Base-by-base conservation (phyloP, 2,797 vertebrate species). In the Knipowitschia caucasica region DNA sequence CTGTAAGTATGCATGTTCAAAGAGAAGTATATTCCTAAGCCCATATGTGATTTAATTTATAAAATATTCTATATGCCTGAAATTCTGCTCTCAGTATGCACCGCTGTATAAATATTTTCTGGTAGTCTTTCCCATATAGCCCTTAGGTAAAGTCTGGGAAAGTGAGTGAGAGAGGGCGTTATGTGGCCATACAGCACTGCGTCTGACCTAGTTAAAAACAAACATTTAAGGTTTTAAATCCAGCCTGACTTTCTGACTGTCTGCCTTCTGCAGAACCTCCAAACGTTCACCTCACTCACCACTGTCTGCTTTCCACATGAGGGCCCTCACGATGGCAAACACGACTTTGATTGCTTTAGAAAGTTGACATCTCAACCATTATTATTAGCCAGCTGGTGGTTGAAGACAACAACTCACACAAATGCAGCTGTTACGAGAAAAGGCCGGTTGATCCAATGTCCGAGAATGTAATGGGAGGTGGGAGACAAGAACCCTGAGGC, bases 151-250 rank as follows among this genome's bases (percentile, higher is more conserved):
- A 66, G n/a, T n/a, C 30, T 7, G 17, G 39, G 53, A 57, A 49
- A 25, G 45, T 14, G 21, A 49, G 10, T 62, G 38, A 42, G 31
- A 56, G 49, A 54, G 52, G 50, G 50, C 40, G 40, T 45, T 49
- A 30, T 65, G 59, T 64, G 54, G 54, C 0, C 24, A 31, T 57
- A 60, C 35, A 49, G 62, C 65, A 59, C 63, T 39, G 20, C 53
- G 54, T 62, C 53, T 83, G 80, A 81, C 73, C 81, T 71, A 81
- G 69, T 73, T 78, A 71, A 67, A 71, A 69, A 68, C 59, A 69
- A 69, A 80, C 66, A 80, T n/a, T 56, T 55, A 58, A 51, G 47
- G 56, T 53, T 24, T 63, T 61, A 56, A 62, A 59, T 77, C 57
- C 26, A 39, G 42, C 52, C 51, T 38, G 44, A 47, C 29, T 56